A percentile compares a stretch with the other conserved stretches of the same genome.
These are phyloP conservation scores for Hydra vulgaris DNA, from an alignment of 30 jellyfish, hydroid and myxozoan genomes.

Conservation along the genomic window DNA sequence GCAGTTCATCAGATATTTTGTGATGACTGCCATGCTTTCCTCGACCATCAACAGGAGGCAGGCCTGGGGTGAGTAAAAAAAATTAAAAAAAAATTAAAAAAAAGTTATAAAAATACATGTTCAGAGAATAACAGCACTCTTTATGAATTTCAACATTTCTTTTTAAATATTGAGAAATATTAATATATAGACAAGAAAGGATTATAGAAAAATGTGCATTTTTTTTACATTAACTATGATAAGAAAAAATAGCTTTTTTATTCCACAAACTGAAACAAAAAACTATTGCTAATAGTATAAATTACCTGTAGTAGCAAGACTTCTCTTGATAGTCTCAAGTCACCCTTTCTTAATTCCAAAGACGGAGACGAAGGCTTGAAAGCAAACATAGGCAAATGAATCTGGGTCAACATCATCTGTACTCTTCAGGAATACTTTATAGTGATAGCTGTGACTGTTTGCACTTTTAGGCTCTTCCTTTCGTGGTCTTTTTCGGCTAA, in stretches of 20 bases:
- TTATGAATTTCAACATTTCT: not conserved
- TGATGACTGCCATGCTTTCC: slow-evolving; percentile 5
- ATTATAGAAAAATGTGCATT: not conserved
- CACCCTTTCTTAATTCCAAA: not conserved
- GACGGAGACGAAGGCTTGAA: not conserved
- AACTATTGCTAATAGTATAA: not conserved
- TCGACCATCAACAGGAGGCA: slow-evolving; percentile 11
- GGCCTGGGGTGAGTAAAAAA: slow-evolving; percentile 4
- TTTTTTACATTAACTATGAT: not conserved
- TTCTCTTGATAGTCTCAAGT: not conserved
- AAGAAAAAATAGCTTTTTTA: not conserved
- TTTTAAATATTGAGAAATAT: not conserved
- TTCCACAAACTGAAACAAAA: not conserved
- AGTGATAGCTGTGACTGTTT: not conserved
- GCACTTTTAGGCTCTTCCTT: not conserved
- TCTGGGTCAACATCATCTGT: not conserved
- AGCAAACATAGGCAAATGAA: not conserved
- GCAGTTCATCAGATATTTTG: not conserved
- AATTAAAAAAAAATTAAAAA: not conserved
- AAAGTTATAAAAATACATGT: not conserved
- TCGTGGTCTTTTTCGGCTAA: not conserved
- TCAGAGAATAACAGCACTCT: not conserved
- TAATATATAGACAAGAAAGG: not conserved
- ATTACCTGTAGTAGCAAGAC: not conserved
- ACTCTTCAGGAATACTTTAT: not conserved